A percentile compares a stretch with the other conserved stretches of the same genome.
Evolutionary conservation across 2,888 invertebrate genomes (phyloP).

Genomic region (Acanthosepion lycidas): DNA sequence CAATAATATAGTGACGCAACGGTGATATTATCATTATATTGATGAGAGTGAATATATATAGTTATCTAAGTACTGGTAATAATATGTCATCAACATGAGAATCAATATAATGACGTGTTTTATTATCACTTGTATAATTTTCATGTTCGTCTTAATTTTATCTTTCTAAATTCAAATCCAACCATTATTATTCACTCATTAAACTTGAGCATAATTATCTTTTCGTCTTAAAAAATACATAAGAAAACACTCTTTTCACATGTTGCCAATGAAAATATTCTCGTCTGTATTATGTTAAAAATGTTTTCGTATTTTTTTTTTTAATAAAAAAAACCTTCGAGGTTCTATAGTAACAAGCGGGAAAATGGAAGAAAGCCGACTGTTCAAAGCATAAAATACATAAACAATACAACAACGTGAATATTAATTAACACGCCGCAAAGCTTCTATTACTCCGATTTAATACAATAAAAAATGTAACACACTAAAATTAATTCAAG

Average conservation of each 20-base stretch:
- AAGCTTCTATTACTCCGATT: too few relatives aligned
- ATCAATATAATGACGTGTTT: not conserved
- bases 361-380: not conserved
- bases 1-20: too few relatives aligned
- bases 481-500: too few relatives aligned
- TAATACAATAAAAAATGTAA: too few relatives aligned
- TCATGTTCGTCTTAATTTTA: not conserved
- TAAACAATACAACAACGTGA: too few relatives aligned
- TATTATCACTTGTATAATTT: not conserved
- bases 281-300: not conserved
- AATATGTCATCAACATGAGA: not conserved
- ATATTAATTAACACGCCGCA: too few relatives aligned
- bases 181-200: not conserved
- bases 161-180: not conserved
- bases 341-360: not conserved
- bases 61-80: not conserved
- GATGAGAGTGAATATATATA: not conserved
- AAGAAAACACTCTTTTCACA: not conserved
- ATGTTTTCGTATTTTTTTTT: not conserved
- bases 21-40: too few relatives aligned
- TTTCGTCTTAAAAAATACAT: not conserved
- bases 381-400: too few relatives aligned
- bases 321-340: too few relatives aligned
- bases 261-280: not conserved
- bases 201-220: not conserved